These are phyloP conservation scores for Dendrocopos noguchii DNA, from an alignment of 2,113 vertebrate species.

Conservation along the genomic window DNA sequence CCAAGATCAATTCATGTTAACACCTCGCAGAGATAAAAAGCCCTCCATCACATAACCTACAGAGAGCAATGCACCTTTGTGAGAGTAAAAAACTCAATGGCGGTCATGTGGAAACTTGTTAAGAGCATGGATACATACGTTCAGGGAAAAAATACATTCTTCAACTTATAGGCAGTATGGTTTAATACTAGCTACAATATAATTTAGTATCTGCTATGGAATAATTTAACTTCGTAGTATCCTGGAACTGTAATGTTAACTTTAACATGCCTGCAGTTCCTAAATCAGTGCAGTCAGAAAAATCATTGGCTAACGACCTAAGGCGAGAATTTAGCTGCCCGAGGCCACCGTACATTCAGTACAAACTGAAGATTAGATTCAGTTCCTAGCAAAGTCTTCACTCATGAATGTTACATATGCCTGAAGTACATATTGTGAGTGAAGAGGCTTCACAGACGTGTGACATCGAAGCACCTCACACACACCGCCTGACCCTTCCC, in stretches of 20 bases:
- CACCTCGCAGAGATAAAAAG: neutral
- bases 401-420: neutral
- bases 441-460: neutral
- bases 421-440: rapidly evolving
- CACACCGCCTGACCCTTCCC: rapidly evolving
- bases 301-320: rapidly evolving
- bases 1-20: neutral
- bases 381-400: neutral
- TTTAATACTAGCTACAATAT: neutral
- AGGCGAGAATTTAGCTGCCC: rapidly evolving
- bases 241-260: too few species aligned
- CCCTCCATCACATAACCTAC: neutral
- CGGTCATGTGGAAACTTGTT: rapidly evolving
- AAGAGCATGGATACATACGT: rapidly evolving
- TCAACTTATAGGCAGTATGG: neutral
- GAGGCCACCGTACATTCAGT: neutral
- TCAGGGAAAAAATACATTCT: neutral
- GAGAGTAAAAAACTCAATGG: neutral
- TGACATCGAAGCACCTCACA: rapidly evolving
- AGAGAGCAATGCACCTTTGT: neutral
- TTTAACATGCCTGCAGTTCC: neutral
- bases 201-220: neutral
- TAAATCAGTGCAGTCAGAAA: neutral
- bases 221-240: neutral
- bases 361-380: neutral